Conservation (phyloP, 2,888 invertebrate species). For the Ophonus ardosiacus region DNA sequence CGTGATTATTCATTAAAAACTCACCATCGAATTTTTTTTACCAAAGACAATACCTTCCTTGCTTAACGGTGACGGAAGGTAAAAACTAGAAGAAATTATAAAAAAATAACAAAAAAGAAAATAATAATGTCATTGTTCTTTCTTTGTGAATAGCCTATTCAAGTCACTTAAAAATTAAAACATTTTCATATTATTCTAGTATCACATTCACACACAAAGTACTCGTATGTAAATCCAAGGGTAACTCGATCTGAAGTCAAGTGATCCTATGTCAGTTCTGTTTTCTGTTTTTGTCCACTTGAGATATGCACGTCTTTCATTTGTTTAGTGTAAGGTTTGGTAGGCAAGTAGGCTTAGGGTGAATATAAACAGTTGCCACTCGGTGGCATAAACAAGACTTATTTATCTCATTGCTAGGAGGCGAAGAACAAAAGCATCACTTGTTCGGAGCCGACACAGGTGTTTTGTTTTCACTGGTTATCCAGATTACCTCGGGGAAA, state of each 20-base stretch:
- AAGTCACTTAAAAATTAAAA: background rate
- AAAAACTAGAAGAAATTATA: background rate
- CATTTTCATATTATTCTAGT: slow-evolving; percentile 17
- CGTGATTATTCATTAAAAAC: too few species aligned
- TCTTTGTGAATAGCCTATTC: background rate
- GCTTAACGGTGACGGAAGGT: too few species aligned
- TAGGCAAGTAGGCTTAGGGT: slow-evolving; percentile 22
- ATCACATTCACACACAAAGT: slow-evolving; percentile 28
- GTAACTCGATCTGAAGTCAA: slow-evolving; percentile 47
- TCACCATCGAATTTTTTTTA: too few species aligned
- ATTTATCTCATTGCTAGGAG: slow-evolving; percentile 2
- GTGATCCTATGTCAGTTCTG: slow-evolving; percentile 51
- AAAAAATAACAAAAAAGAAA: background rate
- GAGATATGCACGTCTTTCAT: background rate
- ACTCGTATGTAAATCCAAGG: background rate
- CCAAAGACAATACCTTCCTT: too few species aligned
- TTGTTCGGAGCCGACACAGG: slow-evolving; percentile 19
- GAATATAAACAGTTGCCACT: slow-evolving; percentile 53
- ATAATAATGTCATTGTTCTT: background rate
- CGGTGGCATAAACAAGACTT: background rate
- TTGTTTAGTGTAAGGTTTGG: background rate
- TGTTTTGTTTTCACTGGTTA: slow-evolving; percentile 30
- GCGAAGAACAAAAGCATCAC: background rate
- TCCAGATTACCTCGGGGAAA: slow-evolving; percentile 13
- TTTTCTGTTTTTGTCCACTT: slow-evolving; percentile 57